phyloP scores from a whole-genome alignment of 2,888 invertebrate species.

The Noctua janthina region DNA sequence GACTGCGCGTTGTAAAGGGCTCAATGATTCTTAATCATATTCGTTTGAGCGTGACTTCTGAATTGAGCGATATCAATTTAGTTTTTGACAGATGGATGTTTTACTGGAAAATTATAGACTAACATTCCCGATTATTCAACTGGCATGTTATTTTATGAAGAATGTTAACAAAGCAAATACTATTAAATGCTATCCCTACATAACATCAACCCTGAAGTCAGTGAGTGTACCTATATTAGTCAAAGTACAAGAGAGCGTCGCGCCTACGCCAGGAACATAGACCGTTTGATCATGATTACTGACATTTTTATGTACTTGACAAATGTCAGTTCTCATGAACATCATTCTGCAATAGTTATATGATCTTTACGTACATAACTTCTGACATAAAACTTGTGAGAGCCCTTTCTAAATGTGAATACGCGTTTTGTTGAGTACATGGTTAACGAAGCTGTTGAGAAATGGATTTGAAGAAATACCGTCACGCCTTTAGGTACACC shows the following conservation, averaged over 20 bases:
- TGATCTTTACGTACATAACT: slow-evolving; percentile 35
- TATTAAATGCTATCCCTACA: neutral
- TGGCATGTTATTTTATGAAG: neutral
- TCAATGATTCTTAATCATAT: slow-evolving; percentile 47
- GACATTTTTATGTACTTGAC: slow-evolving; percentile 66
- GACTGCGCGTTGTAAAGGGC: slow-evolving; percentile 38
- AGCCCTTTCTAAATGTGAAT: slow-evolving; percentile 54
- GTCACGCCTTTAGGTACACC: slow-evolving; percentile 13
- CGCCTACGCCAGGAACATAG: slow-evolving; percentile 69
- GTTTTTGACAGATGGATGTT: slow-evolving; percentile 26
- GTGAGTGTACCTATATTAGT: slow-evolving; percentile 35
- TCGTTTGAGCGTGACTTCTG: slow-evolving; percentile 27
- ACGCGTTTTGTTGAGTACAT: slow-evolving; percentile 19
- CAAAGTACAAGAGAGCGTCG: slow-evolving; percentile 53
- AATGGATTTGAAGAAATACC: slow-evolving; percentile 20
- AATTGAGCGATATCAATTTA: slow-evolving; percentile 44
- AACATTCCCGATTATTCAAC: neutral
- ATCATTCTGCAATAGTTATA: slow-evolving; percentile 49
- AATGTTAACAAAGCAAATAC: neutral
- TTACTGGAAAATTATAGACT: neutral
- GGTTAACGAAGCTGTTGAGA: slow-evolving; percentile 22
- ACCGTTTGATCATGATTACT: slow-evolving; percentile 69
- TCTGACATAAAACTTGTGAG: slow-evolving; percentile 31
- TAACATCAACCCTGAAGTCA: slow-evolving; percentile 53
- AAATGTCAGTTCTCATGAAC: slow-evolving; percentile 53